Percentiles rank a stretch among this genome's conserved stretches.
These are phyloP conservation scores for Mirounga angustirostris DNA, from an alignment of 2,113 vertebrate genomes.

Conservation along the genomic window DNA sequence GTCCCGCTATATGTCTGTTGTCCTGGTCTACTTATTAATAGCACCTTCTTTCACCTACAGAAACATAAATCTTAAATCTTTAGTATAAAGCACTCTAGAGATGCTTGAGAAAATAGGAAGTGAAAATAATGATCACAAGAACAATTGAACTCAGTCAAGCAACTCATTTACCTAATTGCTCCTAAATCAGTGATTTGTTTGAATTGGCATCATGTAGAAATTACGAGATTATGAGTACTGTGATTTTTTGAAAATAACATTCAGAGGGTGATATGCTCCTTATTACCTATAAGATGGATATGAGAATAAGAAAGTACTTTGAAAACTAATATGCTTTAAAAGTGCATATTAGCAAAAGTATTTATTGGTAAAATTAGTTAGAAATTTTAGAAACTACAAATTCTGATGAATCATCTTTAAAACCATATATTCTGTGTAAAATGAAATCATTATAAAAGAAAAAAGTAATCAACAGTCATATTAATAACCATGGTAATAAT, in stretches of 20 bases:
- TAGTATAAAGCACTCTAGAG: not conserved
- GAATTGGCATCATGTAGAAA: not conserved
- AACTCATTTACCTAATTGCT: slow-evolving; percentile 3
- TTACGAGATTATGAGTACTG: not conserved
- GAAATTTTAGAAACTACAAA: not conserved
- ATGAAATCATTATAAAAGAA: not conserved
- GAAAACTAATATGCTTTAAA: not conserved
- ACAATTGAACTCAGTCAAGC: not conserved
- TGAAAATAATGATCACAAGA: not conserved
- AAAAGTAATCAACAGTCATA: not conserved
- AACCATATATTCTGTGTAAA: not conserved
- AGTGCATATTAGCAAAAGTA: not conserved
- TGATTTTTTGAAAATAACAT: slow-evolving; percentile 38
- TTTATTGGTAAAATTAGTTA: not conserved
- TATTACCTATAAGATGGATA: not conserved
- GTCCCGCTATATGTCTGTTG: not conserved
- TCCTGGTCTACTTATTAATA: not conserved
- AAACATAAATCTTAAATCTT: not conserved
- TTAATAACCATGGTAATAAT: not conserved
- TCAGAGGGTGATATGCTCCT: not conserved
- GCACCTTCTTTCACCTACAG: not conserved
- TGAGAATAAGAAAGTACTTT: not conserved
- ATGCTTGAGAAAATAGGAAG: not conserved
- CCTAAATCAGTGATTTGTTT: not conserved
- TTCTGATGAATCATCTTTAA: slow-evolving; percentile 6